These are phyloP conservation scores for Sesamia inferens DNA, from an alignment of 2,888 invertebrate genomes.

Conservation along the genomic window DNA sequence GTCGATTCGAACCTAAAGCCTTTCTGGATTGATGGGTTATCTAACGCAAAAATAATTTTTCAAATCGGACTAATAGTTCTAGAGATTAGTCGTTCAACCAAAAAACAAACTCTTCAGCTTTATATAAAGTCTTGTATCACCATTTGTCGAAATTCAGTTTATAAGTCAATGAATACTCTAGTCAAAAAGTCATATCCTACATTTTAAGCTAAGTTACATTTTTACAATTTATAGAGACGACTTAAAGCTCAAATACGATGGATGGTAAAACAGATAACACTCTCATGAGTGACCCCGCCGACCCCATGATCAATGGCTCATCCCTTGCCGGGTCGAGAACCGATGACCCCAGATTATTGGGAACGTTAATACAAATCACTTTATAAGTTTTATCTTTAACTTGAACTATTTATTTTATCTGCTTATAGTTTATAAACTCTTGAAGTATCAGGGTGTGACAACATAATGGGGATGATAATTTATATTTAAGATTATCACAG, in stretches of 20 bases:
- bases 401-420: constrained; percentile 26
- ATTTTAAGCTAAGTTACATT: not conserved
- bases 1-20: too few species aligned
- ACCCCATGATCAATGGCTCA: constrained; percentile 27
- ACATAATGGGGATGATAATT: constrained; percentile 3
- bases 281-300: constrained; percentile 17
- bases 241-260: not conserved
- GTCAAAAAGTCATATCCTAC: not conserved
- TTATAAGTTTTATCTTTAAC: constrained; percentile 38
- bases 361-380: constrained; percentile 42
- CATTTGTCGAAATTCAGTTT: too few species aligned
- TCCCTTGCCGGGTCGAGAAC: constrained; percentile 26
- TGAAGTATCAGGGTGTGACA: constrained; percentile 10
- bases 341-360: constrained; percentile 45
- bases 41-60: too few species aligned
- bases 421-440: constrained; percentile 26
- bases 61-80: too few species aligned
- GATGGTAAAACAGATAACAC: constrained; percentile 29
- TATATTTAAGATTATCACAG: not conserved
- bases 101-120: too few species aligned
- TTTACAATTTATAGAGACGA: not conserved
- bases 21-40: too few species aligned
- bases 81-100: too few species aligned
- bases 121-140: too few species aligned
- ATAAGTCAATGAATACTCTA: too few species aligned